Evolutionary conservation across 2,113 vertebrate species (phyloP).

Genomic region (Gobiocypris rarus): DNA sequence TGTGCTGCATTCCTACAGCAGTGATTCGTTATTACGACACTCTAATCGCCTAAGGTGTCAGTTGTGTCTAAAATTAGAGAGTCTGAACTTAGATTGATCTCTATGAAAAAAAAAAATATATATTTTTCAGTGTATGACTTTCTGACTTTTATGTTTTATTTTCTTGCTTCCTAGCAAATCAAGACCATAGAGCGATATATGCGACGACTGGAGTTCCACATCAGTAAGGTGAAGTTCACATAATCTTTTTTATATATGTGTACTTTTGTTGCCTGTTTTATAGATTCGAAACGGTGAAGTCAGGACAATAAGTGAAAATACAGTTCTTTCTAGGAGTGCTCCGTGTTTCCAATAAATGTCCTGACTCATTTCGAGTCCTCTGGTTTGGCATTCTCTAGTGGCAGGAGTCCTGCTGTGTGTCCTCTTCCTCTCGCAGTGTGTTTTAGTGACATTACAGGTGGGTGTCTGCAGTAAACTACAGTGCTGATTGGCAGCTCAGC

Average conservation of each 20-base stretch:
- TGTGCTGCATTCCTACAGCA: neutral
- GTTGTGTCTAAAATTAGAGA: neutral
- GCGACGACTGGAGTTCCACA: conserved; percentile 97
- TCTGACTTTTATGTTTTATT: conserved; percentile 16
- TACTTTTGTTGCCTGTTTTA: neutral
- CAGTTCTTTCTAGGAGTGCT: neutral
- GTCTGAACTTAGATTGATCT: neutral
- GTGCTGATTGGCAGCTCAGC: conserved; percentile 52
- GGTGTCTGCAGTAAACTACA: conserved; percentile 32
- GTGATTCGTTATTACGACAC: conserved; percentile 7
- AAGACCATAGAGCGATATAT: conserved; percentile 95
- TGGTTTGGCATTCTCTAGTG: conserved; percentile 31
- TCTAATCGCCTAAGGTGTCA: conserved; percentile 7
- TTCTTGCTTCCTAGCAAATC: conserved; percentile 86
- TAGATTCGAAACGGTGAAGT: conserved; percentile 2
- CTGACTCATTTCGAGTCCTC: conserved; percentile 31
- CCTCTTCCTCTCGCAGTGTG: neutral
- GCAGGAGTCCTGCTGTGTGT: conserved; percentile 41
- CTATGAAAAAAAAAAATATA: too few relatives aligned
- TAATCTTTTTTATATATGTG: neutral
- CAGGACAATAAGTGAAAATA: neutral
- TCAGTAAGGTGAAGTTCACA: conserved; percentile 89
- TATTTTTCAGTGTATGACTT: neutral
- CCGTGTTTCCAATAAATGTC: conserved; percentile 38
- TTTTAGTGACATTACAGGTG: conserved; percentile 42